Evolutionary conservation across 2,888 invertebrate species (phyloP), one percentile per base, ranked within the genome.

Genomic region (Caenorhabditis auriculariae): DNA sequence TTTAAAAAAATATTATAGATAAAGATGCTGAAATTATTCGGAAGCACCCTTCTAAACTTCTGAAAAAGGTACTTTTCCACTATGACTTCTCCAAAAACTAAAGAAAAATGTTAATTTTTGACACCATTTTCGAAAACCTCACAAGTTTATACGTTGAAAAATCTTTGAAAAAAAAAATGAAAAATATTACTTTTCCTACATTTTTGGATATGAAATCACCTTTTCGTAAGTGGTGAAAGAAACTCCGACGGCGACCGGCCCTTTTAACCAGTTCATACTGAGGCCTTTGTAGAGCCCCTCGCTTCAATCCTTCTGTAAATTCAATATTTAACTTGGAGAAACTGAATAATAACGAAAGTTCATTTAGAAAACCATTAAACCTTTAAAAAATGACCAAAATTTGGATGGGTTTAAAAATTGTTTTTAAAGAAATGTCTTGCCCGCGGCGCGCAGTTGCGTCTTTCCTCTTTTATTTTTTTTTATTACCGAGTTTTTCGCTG

Each of bases 241-340:
- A 77, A 96, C 92, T 56, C 96, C 96, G 9, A 86, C 86, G 17
- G 87, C 85, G 12, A 87, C 85, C 1, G 87, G 87, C n/a, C 87
- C 87, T 75, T 87, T 87, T 50, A 98, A 89, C 94, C 95, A 98
- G 84, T 98, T 99, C 93, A 99, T 93, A 75, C 91, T 92, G n/a
- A 98, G 87, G 0, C 98, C 98, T 84, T 98, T 98, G 86, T 91
- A 98, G 82, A 95, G 89, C 0, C n/a, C 96, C 96, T 48, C 88
- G 87, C 82, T 87, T 87, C 26, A 91, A 82, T 28, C 98, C 96
- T 83, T 98, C 96, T 69, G 59, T 24, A 66, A 61, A 61, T 27
- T 24, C n/a, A n/a, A n/a, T n/a, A n/a, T n/a, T n/a, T n/a, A n/a
- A n/a, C n/a, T n/a, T n/a, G n/a, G n/a, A n/a, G n/a, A n/a, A n/a